These are phyloP conservation scores for Cantharis rustica DNA, from an alignment of 2,888 invertebrate genomes.

Conservation along the genomic window DNA sequence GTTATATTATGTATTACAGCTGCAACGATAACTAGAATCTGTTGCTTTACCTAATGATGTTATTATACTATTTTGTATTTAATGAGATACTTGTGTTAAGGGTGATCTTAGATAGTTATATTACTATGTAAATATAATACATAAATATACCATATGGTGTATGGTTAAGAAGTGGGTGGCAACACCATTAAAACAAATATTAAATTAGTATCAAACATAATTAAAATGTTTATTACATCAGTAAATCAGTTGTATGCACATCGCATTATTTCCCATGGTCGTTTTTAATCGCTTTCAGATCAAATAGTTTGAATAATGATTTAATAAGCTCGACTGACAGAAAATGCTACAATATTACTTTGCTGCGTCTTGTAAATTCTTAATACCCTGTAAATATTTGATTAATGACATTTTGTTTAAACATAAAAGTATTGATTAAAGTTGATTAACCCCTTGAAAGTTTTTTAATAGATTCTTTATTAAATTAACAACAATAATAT, in stretches of 20 bases:
- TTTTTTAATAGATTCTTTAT: background rate
- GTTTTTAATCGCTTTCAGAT: background rate
- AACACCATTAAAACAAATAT: background rate
- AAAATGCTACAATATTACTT: background rate
- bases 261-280: background rate
- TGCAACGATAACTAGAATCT: constrained; percentile 1
- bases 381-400: background rate
- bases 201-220: background rate
- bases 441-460: background rate
- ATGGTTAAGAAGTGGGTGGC: constrained; percentile 4
- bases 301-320: background rate
- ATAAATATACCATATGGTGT: background rate
- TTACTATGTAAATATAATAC: background rate
- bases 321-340: background rate
- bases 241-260: background rate
- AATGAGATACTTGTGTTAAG: constrained; percentile 14
- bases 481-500: background rate
- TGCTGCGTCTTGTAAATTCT: background rate
- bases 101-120: constrained; percentile 13
- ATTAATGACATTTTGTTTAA: background rate
- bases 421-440: background rate
- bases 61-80: background rate
- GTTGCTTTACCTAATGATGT: constrained; percentile 6
- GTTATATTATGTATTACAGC: background rate
- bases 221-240: background rate